A percentile compares a stretch with the other conserved stretches of the same genome.
Conservation (phyloP, 2,888 invertebrate genomes). For the Erebia palarica region DNA sequence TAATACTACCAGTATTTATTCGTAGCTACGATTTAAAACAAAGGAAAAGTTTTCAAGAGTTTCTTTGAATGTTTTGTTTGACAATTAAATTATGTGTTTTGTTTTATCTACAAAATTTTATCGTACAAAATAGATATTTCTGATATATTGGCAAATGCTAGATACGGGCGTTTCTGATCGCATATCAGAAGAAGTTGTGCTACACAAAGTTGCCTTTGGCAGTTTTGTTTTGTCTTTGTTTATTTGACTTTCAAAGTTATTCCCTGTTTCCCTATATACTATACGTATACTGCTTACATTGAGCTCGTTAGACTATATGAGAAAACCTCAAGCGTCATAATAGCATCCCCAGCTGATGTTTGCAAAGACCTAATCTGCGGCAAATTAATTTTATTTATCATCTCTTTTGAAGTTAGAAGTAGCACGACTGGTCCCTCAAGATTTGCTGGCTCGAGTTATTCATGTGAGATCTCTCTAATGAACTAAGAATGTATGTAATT, state of each 20-base stretch:
- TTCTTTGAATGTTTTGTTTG: not conserved
- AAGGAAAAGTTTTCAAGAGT: constrained; percentile 7
- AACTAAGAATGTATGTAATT: no score
- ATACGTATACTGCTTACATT: no score
- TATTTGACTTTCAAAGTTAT: not conserved
- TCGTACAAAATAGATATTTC: not conserved
- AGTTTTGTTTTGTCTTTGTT: constrained; percentile 1
- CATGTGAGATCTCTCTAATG: no score
- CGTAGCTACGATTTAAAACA: not conserved
- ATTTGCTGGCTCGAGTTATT: no score
- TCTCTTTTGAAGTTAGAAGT: not conserved
- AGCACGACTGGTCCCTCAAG: no score
- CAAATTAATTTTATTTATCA: no score
- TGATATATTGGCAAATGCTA: not conserved
- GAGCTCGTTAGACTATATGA: no score
- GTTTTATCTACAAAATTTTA: not conserved
- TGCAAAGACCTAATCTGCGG: no score
- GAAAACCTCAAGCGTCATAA: no score
- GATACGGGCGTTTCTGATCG: not conserved
- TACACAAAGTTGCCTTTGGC: constrained; percentile 10
- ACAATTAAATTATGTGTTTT: not conserved
- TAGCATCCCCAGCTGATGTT: no score
- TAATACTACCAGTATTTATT: not conserved
- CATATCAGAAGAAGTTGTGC: not conserved
- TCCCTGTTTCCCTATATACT: no score